Evolutionary conservation across 2,888 invertebrate genomes (phyloP), one percentile per base, ranked within the genome.

Genomic region (Dinocampus coccinellae): DNA sequence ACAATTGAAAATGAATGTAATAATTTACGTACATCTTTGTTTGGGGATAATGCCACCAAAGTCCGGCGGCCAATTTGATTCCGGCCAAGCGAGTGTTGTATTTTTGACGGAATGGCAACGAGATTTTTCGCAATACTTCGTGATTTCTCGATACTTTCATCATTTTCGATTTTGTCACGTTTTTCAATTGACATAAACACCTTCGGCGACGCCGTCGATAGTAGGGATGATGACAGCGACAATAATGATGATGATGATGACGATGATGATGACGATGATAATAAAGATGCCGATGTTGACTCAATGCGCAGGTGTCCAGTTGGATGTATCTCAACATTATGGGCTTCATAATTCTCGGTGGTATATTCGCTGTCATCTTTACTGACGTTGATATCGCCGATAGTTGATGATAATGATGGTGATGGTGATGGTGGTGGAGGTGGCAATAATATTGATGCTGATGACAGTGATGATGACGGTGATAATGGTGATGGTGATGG

Each of bases 51-150:
- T 60, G 73, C 57, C 73, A 75, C 34, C 72, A 76, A 60, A 29
- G 78, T 66, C 39, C 10, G 78, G 57, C 13, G 77, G 64, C 57
- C 73, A 73, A 20, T 73, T 71, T 57, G 69, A 72, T 20, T 70
- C 33, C 57, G 79, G 68, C 47, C 73, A 64, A 36, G 42, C 68
- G 55, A 57, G 34, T 66, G 71, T 4, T 47, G 47, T 57, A 53
- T 36, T 36, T 72, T 72, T 33, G 72, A 33, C 16, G 47, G 69
- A 75, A 39, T 62, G 76, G 47, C 55, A 73, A 77, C 62, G 52
- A 70, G 61, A 64, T 72, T 67, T 26, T 69, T 53, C 63, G 80
- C 63, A 29, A 72, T 72, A 26, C 70, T 53, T 61, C 39, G 62
- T 65, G 58, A 57, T 57, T 69, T 61, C 36, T 65, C 64, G 62